These are phyloP conservation scores for Papilio elwesi DNA, from an alignment of 2,888 invertebrate species.

Conservation along the genomic window DNA sequence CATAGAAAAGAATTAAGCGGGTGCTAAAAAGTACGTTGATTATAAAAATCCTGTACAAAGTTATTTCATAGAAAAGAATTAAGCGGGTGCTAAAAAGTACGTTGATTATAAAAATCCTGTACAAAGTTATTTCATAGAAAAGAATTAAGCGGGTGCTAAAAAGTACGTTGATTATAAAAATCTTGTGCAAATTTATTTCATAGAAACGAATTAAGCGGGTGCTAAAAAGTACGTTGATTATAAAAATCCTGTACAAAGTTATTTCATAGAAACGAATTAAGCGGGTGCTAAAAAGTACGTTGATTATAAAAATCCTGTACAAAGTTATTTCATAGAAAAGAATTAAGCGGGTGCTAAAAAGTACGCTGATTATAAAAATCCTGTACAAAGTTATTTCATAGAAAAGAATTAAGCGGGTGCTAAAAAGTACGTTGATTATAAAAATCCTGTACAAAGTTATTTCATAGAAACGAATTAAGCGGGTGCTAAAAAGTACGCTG, in stretches of 20 bases:
- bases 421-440: neutral
- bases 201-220: slow-evolving; percentile 1
- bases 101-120: too few relatives aligned
- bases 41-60: too few relatives aligned
- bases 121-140: neutral
- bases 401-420: neutral
- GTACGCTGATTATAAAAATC: too few relatives aligned
- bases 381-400: neutral
- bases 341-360: neutral
- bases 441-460: too few relatives aligned
- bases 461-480: slow-evolving; percentile 4
- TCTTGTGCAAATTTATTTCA: neutral
- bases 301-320: too few relatives aligned
- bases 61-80: slow-evolving; percentile 2
- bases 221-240: neutral
- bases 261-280: slow-evolving; percentile 1
- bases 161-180: neutral
- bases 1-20: slow-evolving; percentile 6
- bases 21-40: neutral
- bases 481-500: neutral
- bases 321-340: neutral
- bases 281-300: neutral
- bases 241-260: too few relatives aligned
- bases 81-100: neutral
- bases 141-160: neutral